phyloP scores from a whole-genome alignment of 2,888 invertebrate species.

The Idaea aversata region DNA sequence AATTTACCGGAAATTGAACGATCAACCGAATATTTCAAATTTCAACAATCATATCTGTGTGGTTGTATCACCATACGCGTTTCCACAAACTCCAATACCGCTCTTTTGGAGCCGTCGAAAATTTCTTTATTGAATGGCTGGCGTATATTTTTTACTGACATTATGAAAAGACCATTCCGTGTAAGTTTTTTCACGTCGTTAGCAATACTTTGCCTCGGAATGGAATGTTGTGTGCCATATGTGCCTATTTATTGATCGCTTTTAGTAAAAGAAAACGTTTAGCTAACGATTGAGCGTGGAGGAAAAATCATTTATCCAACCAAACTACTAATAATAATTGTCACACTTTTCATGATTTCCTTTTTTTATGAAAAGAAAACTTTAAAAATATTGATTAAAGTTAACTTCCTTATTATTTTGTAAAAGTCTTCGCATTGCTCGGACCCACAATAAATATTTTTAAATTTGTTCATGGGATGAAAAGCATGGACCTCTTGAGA shows the following conservation, averaged over 20 bases:
- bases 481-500: conserved; percentile 38
- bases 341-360: no score
- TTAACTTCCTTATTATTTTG: conserved; percentile 5
- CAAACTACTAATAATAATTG: no score
- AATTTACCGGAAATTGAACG: background rate
- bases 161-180: conserved; percentile 69
- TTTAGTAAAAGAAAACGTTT: conserved; percentile 4
- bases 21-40: background rate
- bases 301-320: background rate
- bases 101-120: conserved; percentile 39
- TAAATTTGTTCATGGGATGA: conserved; percentile 64
- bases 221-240: conserved; percentile 19
- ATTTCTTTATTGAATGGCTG: conserved; percentile 56
- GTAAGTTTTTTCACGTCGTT: conserved; percentile 64
- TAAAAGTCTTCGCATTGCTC: conserved; percentile 50
- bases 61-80: background rate
- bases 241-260: conserved; percentile 14
- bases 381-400: no score
- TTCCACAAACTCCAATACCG: conserved; percentile 4
- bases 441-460: conserved; percentile 48
- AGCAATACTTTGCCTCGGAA: conserved; percentile 49
- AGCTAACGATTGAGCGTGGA: background rate
- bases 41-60: background rate
- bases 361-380: no score
- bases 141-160: conserved; percentile 54